These are phyloP conservation scores for Halocynthia roretzi DNA, from an alignment of 23 tunicate species.

Conservation along the genomic window DNA sequence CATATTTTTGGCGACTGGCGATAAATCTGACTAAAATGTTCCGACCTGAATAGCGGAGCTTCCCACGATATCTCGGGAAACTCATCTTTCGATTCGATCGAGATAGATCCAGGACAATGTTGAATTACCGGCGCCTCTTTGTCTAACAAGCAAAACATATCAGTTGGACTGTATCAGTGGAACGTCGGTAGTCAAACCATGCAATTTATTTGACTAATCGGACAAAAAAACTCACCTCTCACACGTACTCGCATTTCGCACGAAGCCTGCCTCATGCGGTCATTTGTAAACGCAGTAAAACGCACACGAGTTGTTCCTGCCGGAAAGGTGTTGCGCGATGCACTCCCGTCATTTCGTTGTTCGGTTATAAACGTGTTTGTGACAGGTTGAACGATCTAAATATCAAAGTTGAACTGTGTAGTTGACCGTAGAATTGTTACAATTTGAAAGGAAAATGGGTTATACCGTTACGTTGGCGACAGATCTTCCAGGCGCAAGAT, in stretches of 20 bases:
- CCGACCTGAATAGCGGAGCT: conserved; percentile 29
- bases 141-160: conserved; percentile 8
- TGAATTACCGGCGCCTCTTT: conserved; percentile 26
- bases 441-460: background rate
- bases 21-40: background rate
- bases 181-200: background rate
- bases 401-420: background rate
- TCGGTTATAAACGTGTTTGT: conserved; percentile 34
- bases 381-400: background rate
- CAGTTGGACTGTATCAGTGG: background rate
- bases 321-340: conserved; percentile 29
- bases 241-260: conserved; percentile 30
- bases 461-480: conserved; percentile 26
- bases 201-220: too few relatives aligned
- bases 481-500: conserved; percentile 22
- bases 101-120: conserved; percentile 24
- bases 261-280: conserved; percentile 17
- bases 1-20: too few relatives aligned
- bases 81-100: conserved; percentile 3
- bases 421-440: background rate
- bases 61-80: conserved; percentile 26
- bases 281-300: conserved; percentile 31
- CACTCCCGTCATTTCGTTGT: conserved; percentile 33
- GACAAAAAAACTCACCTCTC: conserved; percentile 8
- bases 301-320: conserved; percentile 29